phyloP scores from a whole-genome alignment of 2,797 vertebrate species.

The Rousettus madagascariensis region DNA sequence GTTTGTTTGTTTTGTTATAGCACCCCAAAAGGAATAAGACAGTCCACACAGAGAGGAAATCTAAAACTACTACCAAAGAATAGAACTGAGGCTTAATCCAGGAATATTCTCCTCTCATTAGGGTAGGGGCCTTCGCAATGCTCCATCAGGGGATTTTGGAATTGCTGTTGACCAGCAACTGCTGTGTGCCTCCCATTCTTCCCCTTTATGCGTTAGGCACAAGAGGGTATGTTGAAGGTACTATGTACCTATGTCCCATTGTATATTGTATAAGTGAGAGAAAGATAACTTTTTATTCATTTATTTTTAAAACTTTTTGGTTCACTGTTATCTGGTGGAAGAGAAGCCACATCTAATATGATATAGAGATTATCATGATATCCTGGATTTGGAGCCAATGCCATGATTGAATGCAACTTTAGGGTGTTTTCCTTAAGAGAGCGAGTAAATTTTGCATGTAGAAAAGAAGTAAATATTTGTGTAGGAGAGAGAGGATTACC shows the following conservation, averaged over 20 bases:
- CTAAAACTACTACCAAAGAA: not conserved
- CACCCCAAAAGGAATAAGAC: not conserved
- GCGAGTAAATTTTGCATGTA: not conserved
- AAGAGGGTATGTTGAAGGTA: not conserved
- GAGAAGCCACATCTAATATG: not conserved
- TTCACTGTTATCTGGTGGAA: not conserved
- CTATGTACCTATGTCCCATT: not conserved
- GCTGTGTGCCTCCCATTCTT: not conserved
- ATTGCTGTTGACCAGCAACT: not conserved
- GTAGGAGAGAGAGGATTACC: not conserved
- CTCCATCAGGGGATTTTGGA: not conserved
- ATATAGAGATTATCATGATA: not conserved
- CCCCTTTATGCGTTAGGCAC: not conserved
- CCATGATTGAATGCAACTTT: not conserved
- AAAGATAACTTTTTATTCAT: not conserved
- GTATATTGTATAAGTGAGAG: not conserved
- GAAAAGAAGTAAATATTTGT: slow-evolving; percentile 43
- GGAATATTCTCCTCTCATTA: not conserved
- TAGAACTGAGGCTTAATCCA: not conserved
- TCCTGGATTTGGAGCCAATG: not conserved
- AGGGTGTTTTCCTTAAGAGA: not conserved
- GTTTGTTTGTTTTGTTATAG: not conserved
- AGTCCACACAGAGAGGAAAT: not conserved
- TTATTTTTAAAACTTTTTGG: not conserved
- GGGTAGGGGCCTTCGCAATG: not conserved